These are phyloP conservation scores for Scortum barcoo DNA, from an alignment of 2,113 vertebrate species.

Conservation along the genomic window DNA sequence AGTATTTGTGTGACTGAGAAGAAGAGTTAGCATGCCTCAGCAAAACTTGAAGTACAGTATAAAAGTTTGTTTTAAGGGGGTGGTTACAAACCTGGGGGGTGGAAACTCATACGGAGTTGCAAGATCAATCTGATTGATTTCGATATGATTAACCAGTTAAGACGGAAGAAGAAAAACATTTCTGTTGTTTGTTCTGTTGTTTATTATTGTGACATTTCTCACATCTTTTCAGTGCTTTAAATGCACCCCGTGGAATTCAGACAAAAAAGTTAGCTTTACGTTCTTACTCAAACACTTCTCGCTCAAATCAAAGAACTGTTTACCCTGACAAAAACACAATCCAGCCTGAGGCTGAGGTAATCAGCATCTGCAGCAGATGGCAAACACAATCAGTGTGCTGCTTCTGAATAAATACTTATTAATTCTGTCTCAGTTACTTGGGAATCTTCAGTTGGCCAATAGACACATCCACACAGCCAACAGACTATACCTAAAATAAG, in stretches of 20 bases:
- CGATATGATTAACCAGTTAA: not conserved
- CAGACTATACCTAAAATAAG: not conserved
- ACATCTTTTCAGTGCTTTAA: not conserved
- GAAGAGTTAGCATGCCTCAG: not conserved
- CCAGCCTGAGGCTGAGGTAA: constrained; percentile 2
- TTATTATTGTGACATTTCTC: constrained; percentile 9
- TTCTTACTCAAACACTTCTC: not conserved
- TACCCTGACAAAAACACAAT: not conserved
- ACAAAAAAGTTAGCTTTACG: not conserved
- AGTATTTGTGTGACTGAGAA: not conserved
- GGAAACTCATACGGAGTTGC: not conserved
- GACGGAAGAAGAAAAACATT: not conserved
- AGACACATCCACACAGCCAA: not conserved
- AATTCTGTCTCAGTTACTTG: not conserved
- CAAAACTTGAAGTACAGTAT: not conserved
- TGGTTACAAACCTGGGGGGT: not conserved
- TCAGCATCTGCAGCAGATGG: constrained; percentile 11
- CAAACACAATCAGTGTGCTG: not conserved
- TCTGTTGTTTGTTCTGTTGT: not conserved
- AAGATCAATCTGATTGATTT: not conserved
- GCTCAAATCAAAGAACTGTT: not conserved
- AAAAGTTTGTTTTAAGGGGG: not conserved
- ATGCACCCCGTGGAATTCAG: not conserved
- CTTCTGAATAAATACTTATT: not conserved
- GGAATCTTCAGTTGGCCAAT: not conserved